phyloP scores from a whole-genome alignment of 2,888 invertebrate genomes.

The Aphidius colemani region DNA sequence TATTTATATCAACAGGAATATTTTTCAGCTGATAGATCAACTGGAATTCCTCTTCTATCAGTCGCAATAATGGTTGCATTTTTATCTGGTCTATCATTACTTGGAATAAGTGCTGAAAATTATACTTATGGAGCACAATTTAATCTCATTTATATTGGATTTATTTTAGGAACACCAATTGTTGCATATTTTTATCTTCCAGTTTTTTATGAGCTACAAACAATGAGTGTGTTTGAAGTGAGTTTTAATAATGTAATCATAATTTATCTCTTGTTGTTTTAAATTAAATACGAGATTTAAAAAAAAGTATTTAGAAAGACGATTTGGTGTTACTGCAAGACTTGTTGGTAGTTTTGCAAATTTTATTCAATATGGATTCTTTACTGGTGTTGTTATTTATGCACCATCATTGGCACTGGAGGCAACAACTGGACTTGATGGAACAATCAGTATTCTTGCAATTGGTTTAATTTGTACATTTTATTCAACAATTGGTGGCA shows the following conservation, averaged over 20 bases:
- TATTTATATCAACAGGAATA: constrained; percentile 68
- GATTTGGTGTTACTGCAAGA: constrained; percentile 65
- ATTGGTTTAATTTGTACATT: constrained; percentile 77
- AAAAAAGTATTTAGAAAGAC: constrained; percentile 64
- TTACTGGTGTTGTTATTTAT: constrained; percentile 67
- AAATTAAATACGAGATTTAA: not conserved
- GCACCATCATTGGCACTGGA: constrained; percentile 68
- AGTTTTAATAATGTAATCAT: not conserved
- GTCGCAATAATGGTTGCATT: constrained; percentile 91
- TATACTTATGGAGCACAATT: constrained; percentile 85
- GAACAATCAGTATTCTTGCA: constrained; percentile 57
- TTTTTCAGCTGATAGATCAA: constrained; percentile 78
- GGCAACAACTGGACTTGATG: constrained; percentile 62
- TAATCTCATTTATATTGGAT: constrained; percentile 76
- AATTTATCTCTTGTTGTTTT: no score
- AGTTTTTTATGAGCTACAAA: constrained; percentile 81
- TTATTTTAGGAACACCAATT: constrained; percentile 77
- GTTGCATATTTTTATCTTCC: constrained; percentile 80
- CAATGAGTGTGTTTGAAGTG: constrained; percentile 88
- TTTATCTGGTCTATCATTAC: constrained; percentile 86
- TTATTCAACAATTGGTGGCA: constrained; percentile 86
- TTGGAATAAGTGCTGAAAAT: constrained; percentile 87
- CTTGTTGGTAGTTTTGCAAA: constrained; percentile 65
- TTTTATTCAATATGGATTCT: constrained; percentile 64
- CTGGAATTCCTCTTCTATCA: constrained; percentile 80